Base-by-base conservation (phyloP, 2,888 invertebrate genomes). In the Agonopterix heracliana region DNA sequence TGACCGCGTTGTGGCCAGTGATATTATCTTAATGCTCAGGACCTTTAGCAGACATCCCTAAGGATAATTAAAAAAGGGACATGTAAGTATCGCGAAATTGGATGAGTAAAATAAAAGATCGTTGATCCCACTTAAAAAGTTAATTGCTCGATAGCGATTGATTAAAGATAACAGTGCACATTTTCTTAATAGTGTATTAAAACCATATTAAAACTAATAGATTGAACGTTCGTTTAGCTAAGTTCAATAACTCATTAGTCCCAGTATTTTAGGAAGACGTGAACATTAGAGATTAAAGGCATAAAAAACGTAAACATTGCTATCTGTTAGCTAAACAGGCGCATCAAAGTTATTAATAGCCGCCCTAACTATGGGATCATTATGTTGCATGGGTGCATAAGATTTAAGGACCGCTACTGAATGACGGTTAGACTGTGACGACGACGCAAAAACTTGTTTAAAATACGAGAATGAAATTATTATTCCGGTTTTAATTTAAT, bases 81-180 rank as follows among this genome's bases (percentile, higher is more conserved):
- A 46, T 34, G 49, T 51, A 53, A 50, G 48, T 61, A 67, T 76
- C 68, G 82, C 81, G 64, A 83, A 81, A 74, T 75, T 66, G 53
- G 58, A 57, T 68, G 64, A 74, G 71, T 69, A 68, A 7, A 72
- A 68, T 67, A 65, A 65, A 71, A 77, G 82, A 83, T 72, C 82
- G 65, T 82, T 81, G 83, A 81, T 83, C 83, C 82, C 84, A 79
- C 78, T 81, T 75, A 60, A 69, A 71, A 72, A 44, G 26, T 17
- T 81, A 78, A 81, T 80, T 77, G 75, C 68, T 74, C 62, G 68
- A 44, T 48, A 49, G 41, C 41, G 13, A 45, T 46, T 13, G 45
- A 49, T 45, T 49, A 49, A 26, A 13, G 47, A 57, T 54, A 52
- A 53, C 34, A 45, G 50, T 45, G 34, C 49, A 55, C 43, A 46